These are phyloP conservation scores for Sycon ciliatum DNA, from an alignment of 37 sponge, comb jelly and placozoan genomes.

Conservation along the genomic window DNA sequence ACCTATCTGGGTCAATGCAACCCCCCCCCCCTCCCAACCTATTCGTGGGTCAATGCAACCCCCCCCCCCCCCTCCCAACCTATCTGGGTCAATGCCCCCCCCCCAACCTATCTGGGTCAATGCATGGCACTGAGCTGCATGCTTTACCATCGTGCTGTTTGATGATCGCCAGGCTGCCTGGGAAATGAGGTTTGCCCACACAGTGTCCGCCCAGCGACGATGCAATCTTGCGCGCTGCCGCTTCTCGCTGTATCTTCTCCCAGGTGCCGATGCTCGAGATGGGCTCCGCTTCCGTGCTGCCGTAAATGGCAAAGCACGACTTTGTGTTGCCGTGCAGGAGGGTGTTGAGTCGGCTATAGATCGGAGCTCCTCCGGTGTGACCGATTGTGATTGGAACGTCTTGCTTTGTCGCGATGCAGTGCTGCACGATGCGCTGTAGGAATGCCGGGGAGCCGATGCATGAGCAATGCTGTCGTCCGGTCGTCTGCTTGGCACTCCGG, in stretches of 20 bases:
- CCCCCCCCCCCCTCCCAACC: neutral
- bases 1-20: neutral
- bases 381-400: slow-evolving; percentile 36
- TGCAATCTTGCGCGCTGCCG: neutral
- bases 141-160: slow-evolving; percentile 34
- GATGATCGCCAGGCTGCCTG: slow-evolving; percentile 46
- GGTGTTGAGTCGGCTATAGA: slow-evolving; percentile 34
- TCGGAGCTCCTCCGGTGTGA: slow-evolving; percentile 57
- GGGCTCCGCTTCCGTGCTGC: slow-evolving; percentile 77
- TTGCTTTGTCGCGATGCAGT: slow-evolving; percentile 31
- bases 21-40: neutral
- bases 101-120: neutral
- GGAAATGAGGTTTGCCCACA: slow-evolving; percentile 60
- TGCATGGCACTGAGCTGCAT: neutral
- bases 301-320: slow-evolving; percentile 42
- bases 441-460: slow-evolving; percentile 64
- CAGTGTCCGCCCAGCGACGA: slow-evolving; percentile 42
- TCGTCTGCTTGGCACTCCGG: too few species aligned
- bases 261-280: slow-evolving; percentile 40
- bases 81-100: neutral
- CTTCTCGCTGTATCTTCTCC: slow-evolving; percentile 43
- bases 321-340: slow-evolving; percentile 26
- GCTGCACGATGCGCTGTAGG: slow-evolving; percentile 29
- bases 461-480: too few species aligned
- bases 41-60: neutral